These are phyloP conservation scores for Amblyteles armatorius DNA, from an alignment of 2,888 invertebrate genomes.

Conservation along the genomic window DNA sequence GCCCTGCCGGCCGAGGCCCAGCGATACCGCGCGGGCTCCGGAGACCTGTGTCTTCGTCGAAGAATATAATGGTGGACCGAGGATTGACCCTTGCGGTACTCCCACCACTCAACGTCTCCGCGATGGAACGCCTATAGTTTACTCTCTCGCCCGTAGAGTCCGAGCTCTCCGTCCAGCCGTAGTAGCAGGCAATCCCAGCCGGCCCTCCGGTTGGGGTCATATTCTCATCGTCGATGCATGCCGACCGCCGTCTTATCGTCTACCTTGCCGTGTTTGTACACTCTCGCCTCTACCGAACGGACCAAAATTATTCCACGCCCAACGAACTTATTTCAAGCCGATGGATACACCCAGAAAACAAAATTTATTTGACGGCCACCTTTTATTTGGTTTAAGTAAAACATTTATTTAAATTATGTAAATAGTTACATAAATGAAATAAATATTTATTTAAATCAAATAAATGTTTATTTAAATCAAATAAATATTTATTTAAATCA, in stretches of 20 bases:
- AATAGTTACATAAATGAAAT: too few relatives aligned
- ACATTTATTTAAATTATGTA: too few relatives aligned
- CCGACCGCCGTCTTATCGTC: conserved; percentile 65
- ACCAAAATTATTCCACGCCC: background rate
- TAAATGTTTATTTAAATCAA: too few relatives aligned
- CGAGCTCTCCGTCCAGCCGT: conserved; percentile 26
- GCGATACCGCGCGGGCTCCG: conserved; percentile 35
- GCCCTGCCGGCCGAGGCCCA: conserved; percentile 57
- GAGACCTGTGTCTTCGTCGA: conserved; percentile 69
- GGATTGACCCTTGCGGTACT: conserved; percentile 84
- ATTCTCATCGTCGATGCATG: conserved; percentile 81
- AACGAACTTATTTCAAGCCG: too few relatives aligned
- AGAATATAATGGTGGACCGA: conserved; percentile 81
- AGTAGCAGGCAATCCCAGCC: conserved; percentile 40
- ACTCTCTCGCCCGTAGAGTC: conserved; percentile 58
- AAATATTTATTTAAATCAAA: too few relatives aligned
- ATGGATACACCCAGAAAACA: too few relatives aligned
- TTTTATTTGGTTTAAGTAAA: too few relatives aligned
- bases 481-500: too few relatives aligned
- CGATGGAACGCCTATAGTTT: conserved; percentile 72
- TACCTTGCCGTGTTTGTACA: conserved; percentile 46
- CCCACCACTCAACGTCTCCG: conserved; percentile 76
- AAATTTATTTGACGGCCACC: too few relatives aligned
- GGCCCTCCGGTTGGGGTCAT: conserved; percentile 78
- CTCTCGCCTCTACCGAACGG: background rate